Conservation (phyloP, 2,797 vertebrate species). For the Urosaurus nigricauda region DNA sequence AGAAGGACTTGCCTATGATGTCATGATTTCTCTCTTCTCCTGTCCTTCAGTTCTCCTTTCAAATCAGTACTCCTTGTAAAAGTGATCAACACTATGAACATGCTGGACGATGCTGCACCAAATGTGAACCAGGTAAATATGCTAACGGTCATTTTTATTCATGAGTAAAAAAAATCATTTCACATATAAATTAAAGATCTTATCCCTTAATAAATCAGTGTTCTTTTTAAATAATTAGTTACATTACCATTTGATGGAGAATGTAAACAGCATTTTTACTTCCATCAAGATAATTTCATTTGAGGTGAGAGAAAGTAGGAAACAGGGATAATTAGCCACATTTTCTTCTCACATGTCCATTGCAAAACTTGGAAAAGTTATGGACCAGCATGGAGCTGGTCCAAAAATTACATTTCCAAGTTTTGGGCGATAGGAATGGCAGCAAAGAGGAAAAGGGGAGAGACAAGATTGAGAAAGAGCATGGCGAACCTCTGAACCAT, state of each 20-base stretch:
- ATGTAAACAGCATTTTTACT: not conserved
- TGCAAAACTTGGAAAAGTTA: too few species aligned
- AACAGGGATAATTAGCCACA: not conserved
- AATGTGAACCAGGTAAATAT: conserved; percentile 81
- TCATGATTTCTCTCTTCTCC: conserved; percentile 31
- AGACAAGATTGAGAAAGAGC: too few species aligned
- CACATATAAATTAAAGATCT: not conserved
- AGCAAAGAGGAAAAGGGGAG: too few species aligned
- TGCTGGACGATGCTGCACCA: conserved; percentile 78
- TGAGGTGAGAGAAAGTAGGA: not conserved
- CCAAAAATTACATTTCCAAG: too few species aligned
- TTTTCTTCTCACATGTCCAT: not conserved
- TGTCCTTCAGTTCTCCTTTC: conserved; percentile 72
- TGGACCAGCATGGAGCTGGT: too few species aligned
- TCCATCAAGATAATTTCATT: not conserved
- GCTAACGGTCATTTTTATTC: not conserved
- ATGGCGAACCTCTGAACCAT: too few species aligned
- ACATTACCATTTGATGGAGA: not conserved
- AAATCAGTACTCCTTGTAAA: conserved; percentile 63
- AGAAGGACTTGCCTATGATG: conserved; percentile 23
- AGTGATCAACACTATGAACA: conserved; percentile 75
- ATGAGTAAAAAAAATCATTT: not conserved
- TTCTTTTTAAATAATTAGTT: too few species aligned
- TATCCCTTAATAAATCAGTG: not conserved
- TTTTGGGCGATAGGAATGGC: too few species aligned